Evolutionary conservation across 2,888 invertebrate genomes (phyloP).

Genomic region (Agrypnus murinus): DNA sequence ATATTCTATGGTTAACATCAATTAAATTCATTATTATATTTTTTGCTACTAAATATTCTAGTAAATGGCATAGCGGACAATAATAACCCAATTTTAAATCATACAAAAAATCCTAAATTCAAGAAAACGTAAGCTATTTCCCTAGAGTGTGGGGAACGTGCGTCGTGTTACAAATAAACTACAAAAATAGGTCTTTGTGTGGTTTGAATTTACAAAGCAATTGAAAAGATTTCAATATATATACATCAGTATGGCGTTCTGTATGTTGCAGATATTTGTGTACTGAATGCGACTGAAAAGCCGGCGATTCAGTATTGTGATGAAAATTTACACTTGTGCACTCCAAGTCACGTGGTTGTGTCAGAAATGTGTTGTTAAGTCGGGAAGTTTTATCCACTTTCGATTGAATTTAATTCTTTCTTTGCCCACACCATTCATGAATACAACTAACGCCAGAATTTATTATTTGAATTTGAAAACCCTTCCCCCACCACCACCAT

Average conservation of each 20-base stretch:
- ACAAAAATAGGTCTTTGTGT: conserved; percentile 70
- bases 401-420: conserved; percentile 68
- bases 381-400: conserved; percentile 67
- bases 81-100: conserved; percentile 61
- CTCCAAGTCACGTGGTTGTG: conserved; percentile 70
- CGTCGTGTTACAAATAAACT: conserved; percentile 70
- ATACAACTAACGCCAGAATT: conserved; percentile 35
- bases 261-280: conserved; percentile 71
- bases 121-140: conserved; percentile 70
- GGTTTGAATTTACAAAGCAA: conserved; percentile 72
- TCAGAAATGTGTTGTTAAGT: conserved; percentile 67
- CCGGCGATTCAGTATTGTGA: conserved; percentile 70
- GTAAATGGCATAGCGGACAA: conserved; percentile 4
- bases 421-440: conserved; percentile 45
- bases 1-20: conserved; percentile 5
- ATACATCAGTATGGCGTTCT: conserved; percentile 65
- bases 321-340: conserved; percentile 73
- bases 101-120: conserved; percentile 67
- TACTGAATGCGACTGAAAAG: conserved; percentile 70
- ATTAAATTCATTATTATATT: conserved; percentile 6
- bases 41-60: conserved; percentile 12
- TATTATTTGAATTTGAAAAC: conserved; percentile 22
- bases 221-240: conserved; percentile 72
- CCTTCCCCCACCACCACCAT: not conserved
- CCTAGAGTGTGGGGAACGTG: conserved; percentile 63